Base-by-base conservation (phyloP, 2,113 vertebrate genomes). In the Salvator merianae region DNA sequence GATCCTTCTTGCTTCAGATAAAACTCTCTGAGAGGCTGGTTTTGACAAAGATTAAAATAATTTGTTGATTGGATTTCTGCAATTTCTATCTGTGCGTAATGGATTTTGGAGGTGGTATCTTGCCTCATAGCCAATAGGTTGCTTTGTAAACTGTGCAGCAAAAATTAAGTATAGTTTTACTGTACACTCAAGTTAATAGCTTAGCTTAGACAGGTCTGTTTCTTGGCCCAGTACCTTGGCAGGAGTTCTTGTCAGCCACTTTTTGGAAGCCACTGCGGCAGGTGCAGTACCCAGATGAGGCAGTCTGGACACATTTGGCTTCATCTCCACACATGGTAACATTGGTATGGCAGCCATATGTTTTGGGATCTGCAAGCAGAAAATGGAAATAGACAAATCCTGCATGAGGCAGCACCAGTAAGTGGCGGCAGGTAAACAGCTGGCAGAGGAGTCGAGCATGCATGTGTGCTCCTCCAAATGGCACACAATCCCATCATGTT, bases 241-340 rank as follows among this genome's bases (percentile, higher is more conserved):
- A 99, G 72, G 94, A 97, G 7, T 94, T 96, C 82, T 93, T 96
- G 88, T 97, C 96, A 0, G 96, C 96, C 7, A 94, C 96, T 1
- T 97, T 98, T 94, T 98, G 96, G 96, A 98, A 99, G 80, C 98
- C 98, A 0, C 95, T 88, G 80, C 97, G 97, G 91, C 98, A 99
- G 55, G 96, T 96, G 79, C 98, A 99, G 96, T 98, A 99, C 0
- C 96, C 96, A 40, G 97, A 93, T 0, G 96, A 97, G 82, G 88
- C 93, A 0, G 96, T 96, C 63, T 95, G 96, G 71, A 97, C 13
- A 1, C 98, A 99, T 66, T 97, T 96, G 1, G 97, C 97, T 89
- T 99, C 98, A 0, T 98, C 97, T 0, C 97, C 97, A 5, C 98
- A 99, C 86, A 97, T 95, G 73, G 97, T 97, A 84, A 93, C 91